These are phyloP conservation scores for Lagopus leucura DNA, from an alignment of 2,113 vertebrate species.

Conservation along the genomic window DNA sequence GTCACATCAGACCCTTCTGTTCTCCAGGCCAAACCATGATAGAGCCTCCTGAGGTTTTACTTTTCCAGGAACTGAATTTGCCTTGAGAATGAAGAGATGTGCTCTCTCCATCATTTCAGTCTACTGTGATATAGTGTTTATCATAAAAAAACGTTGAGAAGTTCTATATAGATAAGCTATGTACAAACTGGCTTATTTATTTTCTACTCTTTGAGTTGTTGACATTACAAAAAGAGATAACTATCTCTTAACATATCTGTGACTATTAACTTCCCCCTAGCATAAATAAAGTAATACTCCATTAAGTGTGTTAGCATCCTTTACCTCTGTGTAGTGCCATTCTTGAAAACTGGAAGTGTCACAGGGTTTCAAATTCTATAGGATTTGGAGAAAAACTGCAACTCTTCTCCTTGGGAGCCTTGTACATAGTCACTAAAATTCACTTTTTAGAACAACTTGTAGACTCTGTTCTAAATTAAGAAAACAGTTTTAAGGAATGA, in stretches of 20 bases:
- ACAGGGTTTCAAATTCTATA: background rate
- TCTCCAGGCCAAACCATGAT: background rate
- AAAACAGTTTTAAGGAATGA: background rate
- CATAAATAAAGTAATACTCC: background rate
- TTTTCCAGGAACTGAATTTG: background rate
- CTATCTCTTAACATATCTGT: background rate
- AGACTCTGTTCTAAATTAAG: background rate
- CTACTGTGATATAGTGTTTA: background rate
- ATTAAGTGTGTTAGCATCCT: background rate
- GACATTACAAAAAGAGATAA: background rate
- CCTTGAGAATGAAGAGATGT: background rate
- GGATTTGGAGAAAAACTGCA: background rate
- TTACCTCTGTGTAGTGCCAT: background rate
- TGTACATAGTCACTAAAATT: background rate
- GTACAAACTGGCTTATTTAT: background rate
- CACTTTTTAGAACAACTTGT: background rate
- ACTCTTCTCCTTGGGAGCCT: background rate
- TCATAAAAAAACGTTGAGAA: background rate
- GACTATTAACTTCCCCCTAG: background rate
- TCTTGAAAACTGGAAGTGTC: background rate
- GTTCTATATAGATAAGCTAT: background rate
- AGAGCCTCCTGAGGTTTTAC: background rate
- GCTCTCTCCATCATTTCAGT: background rate
- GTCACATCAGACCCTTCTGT: too few relatives aligned
- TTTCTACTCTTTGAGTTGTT: background rate